Conservation (phyloP, 2,113 vertebrate species). For the Parotia lawesii region DNA sequence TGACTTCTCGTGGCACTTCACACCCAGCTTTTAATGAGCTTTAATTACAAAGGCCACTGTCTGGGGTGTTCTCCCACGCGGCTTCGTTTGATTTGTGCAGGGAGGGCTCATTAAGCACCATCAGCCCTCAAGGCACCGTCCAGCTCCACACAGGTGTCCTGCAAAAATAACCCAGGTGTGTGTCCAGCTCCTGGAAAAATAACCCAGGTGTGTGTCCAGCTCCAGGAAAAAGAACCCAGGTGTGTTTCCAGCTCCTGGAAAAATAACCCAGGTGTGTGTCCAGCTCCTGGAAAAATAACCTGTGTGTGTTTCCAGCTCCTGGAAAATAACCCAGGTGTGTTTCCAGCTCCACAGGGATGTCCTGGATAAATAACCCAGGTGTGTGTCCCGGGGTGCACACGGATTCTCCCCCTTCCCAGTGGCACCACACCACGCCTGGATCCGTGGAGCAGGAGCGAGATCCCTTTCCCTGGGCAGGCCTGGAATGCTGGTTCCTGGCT, state of each 20-base stretch:
- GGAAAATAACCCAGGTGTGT: not conserved
- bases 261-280: not conserved
- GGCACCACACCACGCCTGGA: not conserved
- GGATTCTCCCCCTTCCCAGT: not conserved
- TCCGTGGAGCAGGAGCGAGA: not conserved
- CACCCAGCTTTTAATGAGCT: not conserved
- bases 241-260: fast-evolving
- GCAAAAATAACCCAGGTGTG: not conserved
- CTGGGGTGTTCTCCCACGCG: not conserved
- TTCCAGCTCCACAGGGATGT: not conserved
- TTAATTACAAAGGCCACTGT: conserved; percentile 4
- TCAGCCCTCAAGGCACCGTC: not conserved
- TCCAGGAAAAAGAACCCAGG: not conserved
- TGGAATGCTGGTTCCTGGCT: not conserved
- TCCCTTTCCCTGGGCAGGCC: not conserved
- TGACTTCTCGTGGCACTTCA: not conserved
- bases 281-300: not conserved
- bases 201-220: not conserved
- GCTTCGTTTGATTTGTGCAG: not conserved
- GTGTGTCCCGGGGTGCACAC: not conserved
- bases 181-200: fast-evolving
- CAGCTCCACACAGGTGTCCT: not conserved
- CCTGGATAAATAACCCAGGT: not conserved
- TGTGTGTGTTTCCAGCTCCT: not conserved
- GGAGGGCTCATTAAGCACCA: not conserved